These are phyloP conservation scores for Formica exsecta DNA, from an alignment of 1,140 invertebrate species.

Conservation along the genomic window DNA sequence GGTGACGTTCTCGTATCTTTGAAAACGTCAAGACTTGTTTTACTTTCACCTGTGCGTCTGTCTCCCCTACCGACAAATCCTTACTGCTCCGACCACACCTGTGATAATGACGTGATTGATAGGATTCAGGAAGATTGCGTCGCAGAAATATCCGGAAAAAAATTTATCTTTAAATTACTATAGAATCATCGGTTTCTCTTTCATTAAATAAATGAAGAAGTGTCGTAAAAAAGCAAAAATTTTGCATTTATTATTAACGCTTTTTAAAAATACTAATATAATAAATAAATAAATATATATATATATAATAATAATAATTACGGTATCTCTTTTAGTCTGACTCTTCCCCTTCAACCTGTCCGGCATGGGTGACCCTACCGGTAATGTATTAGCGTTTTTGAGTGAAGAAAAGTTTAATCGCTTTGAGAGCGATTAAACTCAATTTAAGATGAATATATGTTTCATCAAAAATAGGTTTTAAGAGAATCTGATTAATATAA, in stretches of 20 bases:
- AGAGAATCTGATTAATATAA: too few relatives aligned
- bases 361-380: too few relatives aligned
- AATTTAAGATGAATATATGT: too few relatives aligned
- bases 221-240: not conserved
- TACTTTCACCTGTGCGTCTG: constrained; percentile 78
- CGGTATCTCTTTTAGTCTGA: too few relatives aligned
- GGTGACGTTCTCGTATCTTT: constrained; percentile 41
- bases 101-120: constrained; percentile 34
- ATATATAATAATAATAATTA: too few relatives aligned
- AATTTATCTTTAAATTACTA: not conserved
- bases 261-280: too few relatives aligned
- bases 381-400: too few relatives aligned
- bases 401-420: too few relatives aligned
- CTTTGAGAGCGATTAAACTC: too few relatives aligned
- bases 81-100: constrained; percentile 17
- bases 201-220: not conserved
- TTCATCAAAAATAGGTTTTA: too few relatives aligned
- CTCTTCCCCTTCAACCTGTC: too few relatives aligned
- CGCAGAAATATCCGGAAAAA: not conserved
- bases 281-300: too few relatives aligned
- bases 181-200: not conserved
- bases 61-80: constrained; percentile 26
- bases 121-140: not conserved
- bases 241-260: not conserved
- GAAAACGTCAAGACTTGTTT: constrained; percentile 66